These are phyloP conservation scores for Cryptocheilus praepositus DNA, from an alignment of 2,888 invertebrate species.

Conservation along the genomic window DNA sequence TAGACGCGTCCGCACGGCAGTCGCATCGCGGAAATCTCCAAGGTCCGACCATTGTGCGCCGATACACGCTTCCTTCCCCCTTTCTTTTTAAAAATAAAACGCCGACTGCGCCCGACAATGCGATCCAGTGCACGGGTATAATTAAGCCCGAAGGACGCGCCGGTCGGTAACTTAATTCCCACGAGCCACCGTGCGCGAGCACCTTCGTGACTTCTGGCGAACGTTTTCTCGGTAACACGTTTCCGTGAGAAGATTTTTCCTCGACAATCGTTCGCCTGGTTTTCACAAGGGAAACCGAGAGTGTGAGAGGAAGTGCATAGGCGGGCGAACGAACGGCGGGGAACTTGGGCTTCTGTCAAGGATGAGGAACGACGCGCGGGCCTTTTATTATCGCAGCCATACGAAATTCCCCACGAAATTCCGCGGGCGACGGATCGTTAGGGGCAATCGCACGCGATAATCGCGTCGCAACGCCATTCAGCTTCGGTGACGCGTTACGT, in stretches of 20 bases:
- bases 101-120: not conserved
- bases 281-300: not conserved
- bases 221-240: conserved; percentile 37
- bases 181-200: conserved; percentile 36
- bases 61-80: conserved; percentile 4
- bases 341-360: too few relatives aligned
- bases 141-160: conserved; percentile 56
- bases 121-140: conserved; percentile 35
- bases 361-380: too few relatives aligned
- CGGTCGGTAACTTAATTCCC: conserved; percentile 58
- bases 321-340: not conserved
- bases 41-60: conserved; percentile 14
- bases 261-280: conserved; percentile 14
- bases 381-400: too few relatives aligned
- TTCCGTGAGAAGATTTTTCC: conserved; percentile 57
- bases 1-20: not conserved
- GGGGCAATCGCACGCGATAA: not conserved
- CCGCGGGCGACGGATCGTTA: not conserved
- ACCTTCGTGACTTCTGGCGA: conserved; percentile 23
- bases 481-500: too few relatives aligned
- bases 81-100: conserved; percentile 11
- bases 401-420: too few relatives aligned
- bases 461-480: too few relatives aligned
- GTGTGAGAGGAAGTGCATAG: not conserved
- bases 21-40: conserved; percentile 12